Conservation (phyloP, 1,140 invertebrate genomes). For the Bursaphelenchus mucronatus region DNA sequence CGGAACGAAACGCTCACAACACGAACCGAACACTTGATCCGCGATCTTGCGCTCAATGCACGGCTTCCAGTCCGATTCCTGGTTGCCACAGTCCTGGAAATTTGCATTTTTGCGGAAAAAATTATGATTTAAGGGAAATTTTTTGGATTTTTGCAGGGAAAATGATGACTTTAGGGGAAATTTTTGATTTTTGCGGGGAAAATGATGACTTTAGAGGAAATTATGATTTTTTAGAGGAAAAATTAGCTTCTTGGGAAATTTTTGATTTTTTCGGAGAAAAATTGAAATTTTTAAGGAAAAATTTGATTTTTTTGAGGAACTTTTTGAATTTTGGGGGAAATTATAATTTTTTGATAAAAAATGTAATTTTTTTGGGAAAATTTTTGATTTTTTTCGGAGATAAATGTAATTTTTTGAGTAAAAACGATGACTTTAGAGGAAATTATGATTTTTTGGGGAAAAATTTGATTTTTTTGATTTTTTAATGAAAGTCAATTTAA, state of each 20-base stretch:
- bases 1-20: conserved; percentile 59
- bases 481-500: not conserved
- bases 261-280: not conserved
- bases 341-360: not conserved
- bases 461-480: not conserved
- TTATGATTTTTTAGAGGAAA: no score
- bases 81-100: conserved; percentile 53
- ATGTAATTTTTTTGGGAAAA: not conserved
- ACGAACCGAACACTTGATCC: conserved; percentile 57
- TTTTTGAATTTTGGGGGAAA: no score
- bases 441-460: not conserved
- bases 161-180: not conserved
- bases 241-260: not conserved
- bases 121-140: not conserved
- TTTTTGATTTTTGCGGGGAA: no score
- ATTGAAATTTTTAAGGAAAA: not conserved
- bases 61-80: conserved; percentile 54
- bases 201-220: no score
- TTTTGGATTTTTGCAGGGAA: not conserved
- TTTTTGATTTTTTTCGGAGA: not conserved
- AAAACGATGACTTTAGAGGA: no score
- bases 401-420: no score
- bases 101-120: not conserved
- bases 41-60: conserved; percentile 59
- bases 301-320: not conserved